Evolutionary conservation across 1,140 invertebrate genomes (phyloP), one percentile per base, ranked within the genome.

Genomic region (Thaumatotibia leucotreta): DNA sequence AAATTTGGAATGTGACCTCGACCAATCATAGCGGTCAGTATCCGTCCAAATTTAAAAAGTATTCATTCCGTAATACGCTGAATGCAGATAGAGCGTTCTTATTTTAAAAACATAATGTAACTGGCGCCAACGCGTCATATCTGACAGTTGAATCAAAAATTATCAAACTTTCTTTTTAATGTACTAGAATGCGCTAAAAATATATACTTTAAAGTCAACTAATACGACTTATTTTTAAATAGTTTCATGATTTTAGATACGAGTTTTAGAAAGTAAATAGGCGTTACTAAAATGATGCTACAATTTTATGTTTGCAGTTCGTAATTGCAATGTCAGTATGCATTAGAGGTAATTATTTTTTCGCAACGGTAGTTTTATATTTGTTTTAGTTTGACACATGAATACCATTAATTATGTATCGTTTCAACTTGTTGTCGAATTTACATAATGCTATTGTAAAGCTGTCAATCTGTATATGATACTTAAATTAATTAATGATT

Each of bases 1-100:
- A 27, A 58, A 58, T 58, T 64, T 24, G 68, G 72, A 61, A 68
- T 70, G 72, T 49, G 75, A 63, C 75, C 75, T 77, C 68, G 66
- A 61, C 64, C 65, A 66, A 68, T 68, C 72, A 70, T 5, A 24
- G 23, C 14, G 24, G 23, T 24, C 24, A 58, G 14, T 20, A 9
- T 2, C 5, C 14, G n/a, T 20, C 2, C 11, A 17, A 20, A 45
- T 45, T 45, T 20, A 45, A 45, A 45, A 20, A 20, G 39, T 45
- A 14, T 45, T 1, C 11, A n/a, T 4, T n/a, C 11, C 3, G n/a
- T n/a, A 35, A 3, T 35, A 35, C 2, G 33, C 9, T 32, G 6
- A 39, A 14, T 14, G 11, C 14, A 39, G 11, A 20, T 45, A 45
- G 1, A 17, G 20, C 39, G 1, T 45, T 20, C 17, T 45, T 45